Percentiles rank a stretch among this genome's conserved stretches.
These are phyloP conservation scores for Melanocharis versteri DNA, from an alignment of 2,113 vertebrate species.

Conservation along the genomic window DNA sequence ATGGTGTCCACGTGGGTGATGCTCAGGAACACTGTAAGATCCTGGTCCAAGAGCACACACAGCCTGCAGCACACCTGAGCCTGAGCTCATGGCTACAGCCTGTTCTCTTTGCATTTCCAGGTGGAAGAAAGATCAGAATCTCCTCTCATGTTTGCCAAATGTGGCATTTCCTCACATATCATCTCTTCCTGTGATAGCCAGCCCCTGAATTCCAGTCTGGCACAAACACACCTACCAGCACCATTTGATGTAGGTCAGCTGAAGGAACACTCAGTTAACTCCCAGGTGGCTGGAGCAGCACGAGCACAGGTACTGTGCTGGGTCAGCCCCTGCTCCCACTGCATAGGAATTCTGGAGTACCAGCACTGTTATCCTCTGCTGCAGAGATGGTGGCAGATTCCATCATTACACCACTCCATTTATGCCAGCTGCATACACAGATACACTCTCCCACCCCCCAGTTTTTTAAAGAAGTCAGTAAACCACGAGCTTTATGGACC, in stretches of 20 bases:
- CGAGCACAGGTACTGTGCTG: fast-evolving
- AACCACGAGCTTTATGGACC: not conserved
- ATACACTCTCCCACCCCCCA: too few species aligned
- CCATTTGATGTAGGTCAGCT: not conserved
- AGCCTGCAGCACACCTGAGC: fast-evolving
- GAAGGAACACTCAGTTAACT: not conserved
- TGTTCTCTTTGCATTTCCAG: fast-evolving
- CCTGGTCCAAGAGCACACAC: fast-evolving
- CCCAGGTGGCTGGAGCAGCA: not conserved
- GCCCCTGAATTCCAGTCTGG: not conserved
- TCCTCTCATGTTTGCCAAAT: not conserved
- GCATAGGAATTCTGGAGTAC: not conserved
- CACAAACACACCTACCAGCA: not conserved
- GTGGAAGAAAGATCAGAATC: not conserved
- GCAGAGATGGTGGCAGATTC: not conserved
- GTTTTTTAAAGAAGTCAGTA: not conserved
- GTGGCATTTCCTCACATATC: not conserved
- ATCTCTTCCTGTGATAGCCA: not conserved
- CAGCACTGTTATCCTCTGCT: not conserved
- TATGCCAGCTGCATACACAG: not conserved
- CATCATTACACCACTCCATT: not conserved
- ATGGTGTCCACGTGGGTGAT: fast-evolving
- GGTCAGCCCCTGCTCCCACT: not conserved
- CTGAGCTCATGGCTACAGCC: not conserved
- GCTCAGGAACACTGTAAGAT: fast-evolving